Evolutionary conservation across 2,888 invertebrate species (phyloP), one percentile per base, ranked within the genome.

Genomic region (Dasysyrphus tricinctus): DNA sequence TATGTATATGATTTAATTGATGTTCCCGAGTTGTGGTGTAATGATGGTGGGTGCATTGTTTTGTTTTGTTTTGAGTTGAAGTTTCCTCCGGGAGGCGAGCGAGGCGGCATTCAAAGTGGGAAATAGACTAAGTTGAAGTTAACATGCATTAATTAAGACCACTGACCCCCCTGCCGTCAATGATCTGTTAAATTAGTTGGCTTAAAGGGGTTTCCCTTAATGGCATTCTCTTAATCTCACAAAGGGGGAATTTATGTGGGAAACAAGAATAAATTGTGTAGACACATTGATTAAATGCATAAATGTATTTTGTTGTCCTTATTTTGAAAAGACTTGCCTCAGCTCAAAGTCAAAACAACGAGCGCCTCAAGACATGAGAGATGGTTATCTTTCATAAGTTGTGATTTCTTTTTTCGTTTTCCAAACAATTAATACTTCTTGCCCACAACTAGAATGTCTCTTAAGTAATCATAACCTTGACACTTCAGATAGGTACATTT

Each of bases 1-100:
- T 24, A 24, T 6, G 32, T 51, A 42, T 42, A 78, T 82, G 82
- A 86, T 78, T 86, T 82, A 86, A 82, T 82, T 78, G 70, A 70
- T 65, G 69, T 67, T 67, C 67, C n/a, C 6, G 16, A 81, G 39
- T 37, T 80, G 74, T 74, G 0, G 8, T 34, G 24, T 24, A 24
- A 34, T 32, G 16, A 37, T 59, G 19, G 67, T 56, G 75, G 69
- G 76, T 54, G 74, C 54, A 47, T 42, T 56, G 44, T 67, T 37
- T 44, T 54, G 37, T 54, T 54, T 54, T 32, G n/a, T 29, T 54
- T 51, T 51, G 2, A 24, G 8, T 51, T 56, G 39, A 24, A n/a
- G 24, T 57, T 80, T 80, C 72, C 85, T 80, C 47, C 19, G 1
- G 24, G 2, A 24, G 24, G 24, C 24, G 24, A 5, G 32, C 32